These are phyloP conservation scores for Rutpela maculata DNA, from an alignment of 2,888 invertebrate genomes.

Conservation along the genomic window DNA sequence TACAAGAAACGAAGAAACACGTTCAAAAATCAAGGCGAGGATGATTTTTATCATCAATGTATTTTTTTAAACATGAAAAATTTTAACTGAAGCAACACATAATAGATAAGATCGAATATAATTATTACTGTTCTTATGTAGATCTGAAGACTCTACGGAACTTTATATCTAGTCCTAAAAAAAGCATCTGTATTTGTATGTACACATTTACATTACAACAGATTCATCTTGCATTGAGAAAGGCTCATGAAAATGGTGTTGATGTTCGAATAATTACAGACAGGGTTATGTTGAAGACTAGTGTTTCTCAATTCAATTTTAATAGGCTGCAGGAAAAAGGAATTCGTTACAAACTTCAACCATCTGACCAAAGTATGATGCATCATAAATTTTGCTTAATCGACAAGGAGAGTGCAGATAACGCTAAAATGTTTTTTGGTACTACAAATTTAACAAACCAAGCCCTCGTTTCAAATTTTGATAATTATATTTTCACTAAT, in stretches of 20 bases:
- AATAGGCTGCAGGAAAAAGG: conserved; percentile 69
- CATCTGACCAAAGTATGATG: conserved; percentile 77
- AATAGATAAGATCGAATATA: conserved; percentile 60
- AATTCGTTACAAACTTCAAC: conserved; percentile 74
- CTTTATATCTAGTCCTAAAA: conserved; percentile 71
- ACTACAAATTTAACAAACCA: conserved; percentile 66
- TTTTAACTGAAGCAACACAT: conserved; percentile 64
- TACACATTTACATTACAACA: conserved; percentile 80
- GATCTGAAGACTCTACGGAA: conserved; percentile 59
- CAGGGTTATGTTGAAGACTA: conserved; percentile 73
- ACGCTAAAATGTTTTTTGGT: conserved; percentile 66
- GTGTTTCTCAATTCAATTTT: conserved; percentile 72
- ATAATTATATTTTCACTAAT: conserved; percentile 64
- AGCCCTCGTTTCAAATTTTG: conserved; percentile 65
- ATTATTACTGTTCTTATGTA: conserved; percentile 61
- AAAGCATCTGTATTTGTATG: conserved; percentile 82
- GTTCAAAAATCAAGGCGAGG: conserved; percentile 49
- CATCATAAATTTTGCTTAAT: conserved; percentile 81
- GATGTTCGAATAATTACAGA: conserved; percentile 82
- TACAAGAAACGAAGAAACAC: conserved; percentile 49
- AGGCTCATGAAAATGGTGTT: conserved; percentile 77
- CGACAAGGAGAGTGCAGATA: conserved; percentile 60
- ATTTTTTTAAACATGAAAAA: conserved; percentile 63
- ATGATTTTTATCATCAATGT: conserved; percentile 60
- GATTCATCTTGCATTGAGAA: conserved; percentile 76